Conservation (phyloP, 1,140 invertebrate species). For the Meloidogyne hapla region DNA sequence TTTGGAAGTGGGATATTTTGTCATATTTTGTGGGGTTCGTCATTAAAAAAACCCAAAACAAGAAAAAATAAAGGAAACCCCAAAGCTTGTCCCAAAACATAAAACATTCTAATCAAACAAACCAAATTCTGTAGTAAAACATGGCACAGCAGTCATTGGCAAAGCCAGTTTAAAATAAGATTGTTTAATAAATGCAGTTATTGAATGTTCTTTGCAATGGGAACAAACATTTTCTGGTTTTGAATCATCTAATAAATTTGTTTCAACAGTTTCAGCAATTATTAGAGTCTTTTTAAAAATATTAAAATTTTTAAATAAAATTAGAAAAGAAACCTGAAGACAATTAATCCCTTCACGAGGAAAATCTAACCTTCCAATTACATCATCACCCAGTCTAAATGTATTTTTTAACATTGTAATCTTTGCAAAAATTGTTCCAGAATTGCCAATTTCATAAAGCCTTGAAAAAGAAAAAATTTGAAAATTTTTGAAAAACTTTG, state of each 20-base stretch:
- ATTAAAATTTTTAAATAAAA: background rate
- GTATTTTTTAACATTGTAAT: conserved; percentile 54
- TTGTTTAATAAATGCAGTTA: conserved; percentile 49
- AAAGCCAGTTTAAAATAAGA: conserved; percentile 56
- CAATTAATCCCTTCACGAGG: conserved; percentile 44
- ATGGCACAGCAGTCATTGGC: conserved; percentile 50
- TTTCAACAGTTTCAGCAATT: conserved; percentile 45
- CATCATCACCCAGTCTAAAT: conserved; percentile 60
- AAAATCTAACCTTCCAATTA: conserved; percentile 47
- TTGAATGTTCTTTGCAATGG: conserved; percentile 36
- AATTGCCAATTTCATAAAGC: conserved; percentile 50
- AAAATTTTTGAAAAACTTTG: no score
- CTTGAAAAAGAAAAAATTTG: background rate
- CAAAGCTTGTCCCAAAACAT: no score
- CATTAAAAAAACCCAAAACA: no score
- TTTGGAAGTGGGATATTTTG: no score
- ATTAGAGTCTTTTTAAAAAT: conserved; percentile 40
- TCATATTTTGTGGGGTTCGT: no score
- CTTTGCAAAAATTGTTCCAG: conserved; percentile 42
- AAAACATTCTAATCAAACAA: no score
- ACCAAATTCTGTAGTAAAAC: conserved; percentile 58
- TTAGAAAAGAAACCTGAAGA: conserved; percentile 41
- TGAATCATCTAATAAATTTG: conserved; percentile 42
- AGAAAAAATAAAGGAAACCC: no score
- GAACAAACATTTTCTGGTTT: conserved; percentile 13